phyloP scores from a whole-genome alignment of 2,797 vertebrate species.

The Crenuchus spilurus region DNA sequence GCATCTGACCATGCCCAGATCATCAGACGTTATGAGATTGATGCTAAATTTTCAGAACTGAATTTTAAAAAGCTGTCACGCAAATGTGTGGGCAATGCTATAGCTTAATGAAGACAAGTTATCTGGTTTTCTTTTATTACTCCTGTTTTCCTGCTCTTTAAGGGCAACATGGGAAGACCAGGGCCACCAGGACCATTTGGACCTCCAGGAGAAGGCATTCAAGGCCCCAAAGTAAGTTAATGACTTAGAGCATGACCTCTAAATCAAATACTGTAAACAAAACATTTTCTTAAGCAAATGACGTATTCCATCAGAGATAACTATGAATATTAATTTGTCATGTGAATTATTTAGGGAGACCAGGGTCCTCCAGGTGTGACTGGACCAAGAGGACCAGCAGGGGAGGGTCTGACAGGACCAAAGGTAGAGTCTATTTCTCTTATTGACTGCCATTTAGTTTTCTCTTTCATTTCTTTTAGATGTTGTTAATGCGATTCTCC shows the following conservation, averaged over 20 bases:
- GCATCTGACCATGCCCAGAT: background rate
- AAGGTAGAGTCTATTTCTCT: slow-evolving; percentile 74
- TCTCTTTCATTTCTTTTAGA: background rate
- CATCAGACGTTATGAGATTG: slow-evolving; percentile 16
- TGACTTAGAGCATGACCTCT: background rate
- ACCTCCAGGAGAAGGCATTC: slow-evolving; percentile 86
- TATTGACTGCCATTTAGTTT: background rate
- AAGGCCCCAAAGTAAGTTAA: slow-evolving; percentile 87
- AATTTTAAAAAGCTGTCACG: background rate
- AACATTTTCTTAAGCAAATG: too few relatives aligned
- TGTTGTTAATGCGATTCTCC: background rate
- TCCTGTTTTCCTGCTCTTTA: slow-evolving; percentile 52
- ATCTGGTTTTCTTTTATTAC: slow-evolving; percentile 29
- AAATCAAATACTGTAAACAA: background rate
- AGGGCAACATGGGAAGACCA: slow-evolving; percentile 84
- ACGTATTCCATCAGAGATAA: too few relatives aligned
- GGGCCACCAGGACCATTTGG: slow-evolving; percentile 82
- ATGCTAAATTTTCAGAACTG: background rate
- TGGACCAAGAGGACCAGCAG: slow-evolving; percentile 85
- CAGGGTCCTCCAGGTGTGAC: slow-evolving; percentile 86
- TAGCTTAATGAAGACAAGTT: slow-evolving; percentile 16
- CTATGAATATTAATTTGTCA: background rate
- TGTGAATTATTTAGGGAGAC: slow-evolving; percentile 78
- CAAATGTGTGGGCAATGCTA: slow-evolving; percentile 12
- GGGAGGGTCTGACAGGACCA: slow-evolving; percentile 85